Evolutionary conservation across 2,797 vertebrate species (phyloP), one percentile per base, ranked within the genome.

Genomic region (Sitta carolinensis): DNA sequence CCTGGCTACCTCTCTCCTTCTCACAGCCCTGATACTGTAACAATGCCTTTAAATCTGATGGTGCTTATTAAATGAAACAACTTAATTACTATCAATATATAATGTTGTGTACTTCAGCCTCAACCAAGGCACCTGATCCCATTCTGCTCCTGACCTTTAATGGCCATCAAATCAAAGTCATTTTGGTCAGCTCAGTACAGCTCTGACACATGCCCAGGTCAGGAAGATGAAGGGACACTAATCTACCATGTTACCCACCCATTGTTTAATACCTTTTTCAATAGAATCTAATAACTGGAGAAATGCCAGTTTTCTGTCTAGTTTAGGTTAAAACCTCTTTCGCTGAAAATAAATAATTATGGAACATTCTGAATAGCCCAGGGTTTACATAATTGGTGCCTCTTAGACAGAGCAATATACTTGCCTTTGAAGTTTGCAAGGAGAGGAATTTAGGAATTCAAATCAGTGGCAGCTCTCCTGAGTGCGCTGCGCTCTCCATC

Each of bases 31-130:
- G 2, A 70, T 92, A 84, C 63, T 92, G 81, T 92, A 96, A 96
- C 94, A 95, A 94, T 76, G 68, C 95, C 96, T 97, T 96, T 96
- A 96, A 97, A 90, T 93, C 91, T 90, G 91, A 94, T 92, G 97
- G 89, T 13, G 87, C 84, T 97, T 97, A 98, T 98, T 97, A 98
- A 98, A 97, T 90, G 95, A 93, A 96, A 97, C 96, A 97, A 93
- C 90, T 98, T 98, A 97, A 98, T 98, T 97, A 97, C 96, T 96
- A 85, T 97, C 97, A 97, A 97, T 97, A 97, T 93, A 97, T 97
- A 97, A 97, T 89, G 96, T 93, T 94, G 74, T 89, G 83, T 93
- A 95, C 97, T 97, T 94, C 94, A 95, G 82, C 68, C 94, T 96
- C 91, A 61, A 59, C 91, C 4, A 4, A 96, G 94, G 95, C 16